Evolutionary conservation across 2,888 invertebrate genomes (phyloP), one percentile per base, ranked within the genome.

Genomic region (Aricia artaxerxes): DNA sequence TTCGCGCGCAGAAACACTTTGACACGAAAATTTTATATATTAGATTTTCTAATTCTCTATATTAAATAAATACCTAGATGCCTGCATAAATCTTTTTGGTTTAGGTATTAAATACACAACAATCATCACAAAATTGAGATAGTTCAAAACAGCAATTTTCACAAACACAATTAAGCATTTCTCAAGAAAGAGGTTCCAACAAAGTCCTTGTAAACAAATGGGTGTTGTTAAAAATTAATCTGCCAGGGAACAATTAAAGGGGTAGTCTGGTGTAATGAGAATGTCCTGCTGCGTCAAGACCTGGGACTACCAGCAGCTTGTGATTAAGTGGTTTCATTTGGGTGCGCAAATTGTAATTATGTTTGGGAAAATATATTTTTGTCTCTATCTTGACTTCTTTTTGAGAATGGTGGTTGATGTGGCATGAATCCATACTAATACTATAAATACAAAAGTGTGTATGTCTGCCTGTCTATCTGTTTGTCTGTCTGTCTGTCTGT

Each of bases 171-270:
- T 57, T 57, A 4, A 57, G 13, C 57, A 57, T 57, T 57, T n/a
- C 24, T 61, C 24, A 24, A 24, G 61, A 31, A 9, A 31, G 64
- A 11, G 64, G 3, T 64, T 64, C 64, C 31, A 64, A 31, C 64
- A 31, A 64, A 64, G 31, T 64, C 31, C 64, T 31, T 2, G 64
- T 64, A 64, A 64, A 31, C 64, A 64, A 64, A 64, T 64, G 31
- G 31, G 2, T 64, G 24, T 64, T 31, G 69, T 69, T 69, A 69
- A 69, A 69, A 69, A 35, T 69, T 38, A 69, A 69, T 69, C 69
- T 69, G 69, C 69, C 13, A 5, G 31, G 35, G 13, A 38, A 69
- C 69, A 69, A 69, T 69, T 69, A 69, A 69, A 16, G 69, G 69
- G 16, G 35, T 69, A 69, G 64, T 13, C 69, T 16, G 35, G 7